These are phyloP conservation scores for Sebastes steindachneri DNA, from an alignment of 2,797 vertebrate genomes.

Conservation along the genomic window DNA sequence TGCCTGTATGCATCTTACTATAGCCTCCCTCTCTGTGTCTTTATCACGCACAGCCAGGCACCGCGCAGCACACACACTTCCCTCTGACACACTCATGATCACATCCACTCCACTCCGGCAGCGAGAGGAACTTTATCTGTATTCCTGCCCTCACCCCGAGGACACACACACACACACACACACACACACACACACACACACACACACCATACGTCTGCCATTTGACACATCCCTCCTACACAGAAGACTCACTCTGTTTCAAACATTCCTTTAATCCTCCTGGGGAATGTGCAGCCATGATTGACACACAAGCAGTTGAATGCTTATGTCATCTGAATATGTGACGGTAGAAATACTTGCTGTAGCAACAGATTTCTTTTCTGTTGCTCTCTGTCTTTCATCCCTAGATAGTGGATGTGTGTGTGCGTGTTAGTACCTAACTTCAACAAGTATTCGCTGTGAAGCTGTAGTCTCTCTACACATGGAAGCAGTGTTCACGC, in stretches of 20 bases:
- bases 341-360: conserved; percentile 13
- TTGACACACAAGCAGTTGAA: conserved; percentile 24
- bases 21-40: conserved; percentile 32
- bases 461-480: neutral
- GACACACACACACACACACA: conserved; percentile 18
- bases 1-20: conserved; percentile 28
- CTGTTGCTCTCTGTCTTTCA: neutral
- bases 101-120: conserved; percentile 45
- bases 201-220: conserved; percentile 35
- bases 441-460: conserved; percentile 18
- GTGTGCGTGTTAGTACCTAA: conserved; percentile 11
- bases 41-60: conserved; percentile 67
- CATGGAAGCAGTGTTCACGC: neutral
- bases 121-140: conserved; percentile 61
- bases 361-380: conserved; percentile 20
- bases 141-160: conserved; percentile 43
- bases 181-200: conserved; percentile 4
- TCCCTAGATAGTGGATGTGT: neutral
- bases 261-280: conserved; percentile 37
- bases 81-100: conserved; percentile 40
- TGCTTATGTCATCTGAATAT: conserved; percentile 22
- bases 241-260: conserved; percentile 13
- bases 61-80: conserved; percentile 11
- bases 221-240: conserved; percentile 46
- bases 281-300: conserved; percentile 5